Percentiles rank a stretch among this genome's conserved stretches.
Evolutionary conservation across 2,113 vertebrate genomes (phyloP).

Genomic region (Pedetes capensis): DNA sequence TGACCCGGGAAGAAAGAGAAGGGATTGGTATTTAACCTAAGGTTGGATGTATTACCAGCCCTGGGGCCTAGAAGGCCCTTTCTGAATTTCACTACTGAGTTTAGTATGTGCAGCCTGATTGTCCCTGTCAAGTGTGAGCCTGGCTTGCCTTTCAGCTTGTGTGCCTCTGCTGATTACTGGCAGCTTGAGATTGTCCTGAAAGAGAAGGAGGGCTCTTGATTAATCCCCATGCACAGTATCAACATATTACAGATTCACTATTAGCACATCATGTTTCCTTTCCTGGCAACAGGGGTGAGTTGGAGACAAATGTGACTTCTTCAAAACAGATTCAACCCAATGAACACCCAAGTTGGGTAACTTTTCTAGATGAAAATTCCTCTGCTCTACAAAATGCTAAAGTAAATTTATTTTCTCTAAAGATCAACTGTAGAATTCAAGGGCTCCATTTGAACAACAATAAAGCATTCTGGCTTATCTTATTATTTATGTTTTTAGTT

Average conservation of each 20-base stretch:
- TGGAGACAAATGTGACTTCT: slow-evolving; percentile 30
- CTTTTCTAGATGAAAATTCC: background rate
- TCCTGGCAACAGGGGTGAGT: background rate
- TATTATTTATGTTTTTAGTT: slow-evolving; percentile 4
- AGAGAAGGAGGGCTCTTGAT: slow-evolving; percentile 52
- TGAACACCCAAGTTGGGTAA: background rate
- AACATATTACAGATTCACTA: slow-evolving; percentile 63
- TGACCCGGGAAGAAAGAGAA: slow-evolving; percentile 34
- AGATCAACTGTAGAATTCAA: background rate
- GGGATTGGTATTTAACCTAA: slow-evolving; percentile 53
- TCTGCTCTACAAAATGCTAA: background rate
- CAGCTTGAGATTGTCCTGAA: slow-evolving; percentile 57
- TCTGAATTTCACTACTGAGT: background rate
- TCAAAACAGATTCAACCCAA: background rate
- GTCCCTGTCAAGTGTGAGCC: background rate
- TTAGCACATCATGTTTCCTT: slow-evolving; percentile 7
- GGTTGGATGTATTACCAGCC: background rate
- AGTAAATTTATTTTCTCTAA: background rate
- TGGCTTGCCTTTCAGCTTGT: background rate
- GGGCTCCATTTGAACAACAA: background rate
- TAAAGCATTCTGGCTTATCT: background rate
- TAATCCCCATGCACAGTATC: slow-evolving; percentile 47
- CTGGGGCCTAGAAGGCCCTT: background rate
- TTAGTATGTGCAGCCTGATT: background rate
- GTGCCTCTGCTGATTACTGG: slow-evolving; percentile 43